Base-by-base conservation (phyloP, 2,888 invertebrate species). In the Xestia rhomboidea region DNA sequence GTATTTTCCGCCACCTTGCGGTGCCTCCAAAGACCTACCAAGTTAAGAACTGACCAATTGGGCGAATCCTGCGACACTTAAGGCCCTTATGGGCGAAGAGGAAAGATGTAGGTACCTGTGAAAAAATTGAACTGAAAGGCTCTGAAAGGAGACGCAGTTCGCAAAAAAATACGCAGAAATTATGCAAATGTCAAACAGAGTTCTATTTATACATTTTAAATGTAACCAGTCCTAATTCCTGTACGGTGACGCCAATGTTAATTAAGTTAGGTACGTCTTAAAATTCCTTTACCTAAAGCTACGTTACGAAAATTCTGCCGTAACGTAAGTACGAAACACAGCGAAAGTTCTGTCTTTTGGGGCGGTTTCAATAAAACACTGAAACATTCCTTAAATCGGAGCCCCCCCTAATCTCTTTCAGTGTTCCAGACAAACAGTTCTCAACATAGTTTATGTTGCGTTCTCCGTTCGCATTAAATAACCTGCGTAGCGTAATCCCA, bases 11-110 rank as follows among this genome's bases (percentile, higher is more conserved):
- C 89, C 87, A 88, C 90, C 89, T 88, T 83, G 88, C 92, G 92
- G 94, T 90, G 95, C 95, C 95, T 93, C 94, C 88, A 89, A 81
- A 82, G 87, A 79, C 77, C 81, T 88, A 81, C 81, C 87, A 87
- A 84, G 77, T 75, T 71, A 70, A 86, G 89, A 88, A 86, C 88
- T 90, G 90, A 91, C 88, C 85, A 87, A 68, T 86, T 79, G 72
- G 76, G 34, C 60, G 69, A 73, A 81, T 81, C 78, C 82, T 87
- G 75, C 49, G 54, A 79, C 66, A 81, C 70, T 57, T 76, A 63
- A 75, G 72, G 71, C n/a, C n/a, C 24, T 64, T 38, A 76, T 57
- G 1, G 1, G 8, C 7, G 3, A 41, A 38, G 6, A 60, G 30
- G n/a, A n/a, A 68, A 62, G 10, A 51, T 15, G 13, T 51, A 11